Percentiles rank a stretch among this genome's conserved stretches.
Evolutionary conservation across 2,888 invertebrate species (phyloP).

Genomic region (Ophion costatus): DNA sequence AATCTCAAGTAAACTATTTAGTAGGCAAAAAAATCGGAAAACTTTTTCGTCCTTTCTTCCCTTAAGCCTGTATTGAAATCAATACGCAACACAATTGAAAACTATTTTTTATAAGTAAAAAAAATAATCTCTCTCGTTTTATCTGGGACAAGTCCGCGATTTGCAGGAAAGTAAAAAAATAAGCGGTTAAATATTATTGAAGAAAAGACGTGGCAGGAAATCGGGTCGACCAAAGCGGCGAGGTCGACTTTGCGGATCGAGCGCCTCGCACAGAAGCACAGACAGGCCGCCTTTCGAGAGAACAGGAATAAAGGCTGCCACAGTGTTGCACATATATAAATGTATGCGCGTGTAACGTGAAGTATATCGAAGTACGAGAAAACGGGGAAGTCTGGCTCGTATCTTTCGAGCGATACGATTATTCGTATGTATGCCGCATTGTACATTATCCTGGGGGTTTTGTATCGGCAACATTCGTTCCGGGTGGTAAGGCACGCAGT

Average conservation of each 20-base stretch:
- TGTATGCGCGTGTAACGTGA: neutral
- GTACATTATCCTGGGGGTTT: neutral
- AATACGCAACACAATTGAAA: too few relatives aligned
- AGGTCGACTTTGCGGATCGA: neutral
- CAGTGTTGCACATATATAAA: too few relatives aligned
- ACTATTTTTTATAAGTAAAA: too few relatives aligned
- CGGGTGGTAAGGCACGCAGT: slow-evolving; percentile 2
- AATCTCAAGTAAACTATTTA: too few relatives aligned
- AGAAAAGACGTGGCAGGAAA: neutral
- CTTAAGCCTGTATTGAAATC: too few relatives aligned
- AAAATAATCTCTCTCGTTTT: too few relatives aligned
- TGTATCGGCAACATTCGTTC: neutral
- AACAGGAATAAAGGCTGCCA: slow-evolving; percentile 3
- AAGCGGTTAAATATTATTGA: neutral
- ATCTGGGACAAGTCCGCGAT: too few relatives aligned
- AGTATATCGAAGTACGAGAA: slow-evolving; percentile 5
- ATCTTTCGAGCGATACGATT: slow-evolving; percentile 18
- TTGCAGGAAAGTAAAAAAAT: neutral
- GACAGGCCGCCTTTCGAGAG: slow-evolving; percentile 1
- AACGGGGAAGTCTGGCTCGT: neutral
- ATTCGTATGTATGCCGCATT: neutral
- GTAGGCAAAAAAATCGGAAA: too few relatives aligned
- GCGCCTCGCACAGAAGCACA: neutral
- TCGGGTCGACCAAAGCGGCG: neutral
- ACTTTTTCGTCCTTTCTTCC: too few relatives aligned